Evolutionary conservation across 2,113 vertebrate genomes (phyloP).

Genomic region (Peromyscus polionotus): DNA sequence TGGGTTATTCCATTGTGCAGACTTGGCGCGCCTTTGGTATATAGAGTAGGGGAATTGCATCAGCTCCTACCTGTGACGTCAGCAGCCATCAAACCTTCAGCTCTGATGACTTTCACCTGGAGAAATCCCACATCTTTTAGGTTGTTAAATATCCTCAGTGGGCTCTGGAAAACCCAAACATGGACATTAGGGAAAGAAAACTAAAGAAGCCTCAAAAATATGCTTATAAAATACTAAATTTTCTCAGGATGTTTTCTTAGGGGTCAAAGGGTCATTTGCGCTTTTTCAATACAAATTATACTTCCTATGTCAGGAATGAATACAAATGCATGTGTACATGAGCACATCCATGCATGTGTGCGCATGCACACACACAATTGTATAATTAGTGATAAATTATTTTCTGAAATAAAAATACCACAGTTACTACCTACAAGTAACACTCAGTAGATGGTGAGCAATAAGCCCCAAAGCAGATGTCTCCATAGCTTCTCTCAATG

Average conservation of each 20-base stretch:
- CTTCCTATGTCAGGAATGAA: not conserved
- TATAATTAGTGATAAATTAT: not conserved
- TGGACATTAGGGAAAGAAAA: slow-evolving; percentile 43
- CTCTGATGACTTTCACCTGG: slow-evolving; percentile 98
- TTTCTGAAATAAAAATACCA: not conserved
- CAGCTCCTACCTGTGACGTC: slow-evolving; percentile 96
- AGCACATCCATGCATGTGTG: not conserved
- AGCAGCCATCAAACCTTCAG: slow-evolving; percentile 98
- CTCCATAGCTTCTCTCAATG: not conserved
- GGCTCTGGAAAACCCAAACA: slow-evolving; percentile 90
- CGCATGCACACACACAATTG: not conserved
- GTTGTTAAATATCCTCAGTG: slow-evolving; percentile 93
- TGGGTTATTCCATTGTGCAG: not conserved
- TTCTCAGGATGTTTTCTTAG: not conserved
- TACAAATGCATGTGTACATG: fast-evolving
- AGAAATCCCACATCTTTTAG: slow-evolving; percentile 97
- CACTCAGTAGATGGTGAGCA: not conserved
- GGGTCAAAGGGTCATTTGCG: not conserved
- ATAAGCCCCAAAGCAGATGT: not conserved
- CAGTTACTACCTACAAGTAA: slow-evolving; percentile 13
- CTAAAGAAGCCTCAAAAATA: not conserved
- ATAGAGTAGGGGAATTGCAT: slow-evolving; percentile 56
- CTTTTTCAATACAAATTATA: slow-evolving; percentile 25
- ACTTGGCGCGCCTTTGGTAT: not conserved
- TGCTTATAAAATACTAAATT: slow-evolving; percentile 38